phyloP scores from a whole-genome alignment of 2,888 invertebrate species.

The Coelinius sp. region DNA sequence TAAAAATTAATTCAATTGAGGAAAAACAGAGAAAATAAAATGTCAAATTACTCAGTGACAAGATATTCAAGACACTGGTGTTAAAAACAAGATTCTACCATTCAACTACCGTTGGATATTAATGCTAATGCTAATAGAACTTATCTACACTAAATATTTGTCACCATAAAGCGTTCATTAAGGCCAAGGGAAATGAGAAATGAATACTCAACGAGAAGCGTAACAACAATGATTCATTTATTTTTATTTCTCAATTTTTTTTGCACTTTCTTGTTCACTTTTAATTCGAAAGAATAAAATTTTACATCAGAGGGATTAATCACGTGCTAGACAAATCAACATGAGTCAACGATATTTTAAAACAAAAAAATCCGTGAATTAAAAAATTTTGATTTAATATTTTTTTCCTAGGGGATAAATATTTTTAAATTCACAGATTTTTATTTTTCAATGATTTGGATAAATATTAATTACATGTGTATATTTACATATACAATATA shows the following conservation, averaged over 20 bases:
- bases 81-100: not conserved
- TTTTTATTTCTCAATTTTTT: constrained; percentile 12
- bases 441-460: constrained; percentile 1
- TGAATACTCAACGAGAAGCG: not conserved
- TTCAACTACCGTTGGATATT: constrained; percentile 37
- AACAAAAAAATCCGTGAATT: constrained; percentile 21
- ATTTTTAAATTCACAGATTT: constrained; percentile 2
- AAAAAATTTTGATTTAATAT: not conserved
- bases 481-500: constrained; percentile 32
- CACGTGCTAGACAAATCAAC: constrained; percentile 18
- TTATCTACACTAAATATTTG: constrained; percentile 61
- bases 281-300: constrained; percentile 29
- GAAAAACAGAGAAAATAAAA: not conserved
- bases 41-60: not conserved
- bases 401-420: not conserved
- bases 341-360: constrained; percentile 23
- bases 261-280: constrained; percentile 5
- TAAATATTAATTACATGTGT: constrained; percentile 3
- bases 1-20: not conserved
- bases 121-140: constrained; percentile 46
- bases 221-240: constrained; percentile 31
- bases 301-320: constrained; percentile 15
- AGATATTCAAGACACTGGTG: not conserved
- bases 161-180: constrained; percentile 17
- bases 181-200: constrained; percentile 25